These are phyloP conservation scores for Sebastes steindachneri DNA, from an alignment of 2,797 vertebrate species.

Conservation along the genomic window DNA sequence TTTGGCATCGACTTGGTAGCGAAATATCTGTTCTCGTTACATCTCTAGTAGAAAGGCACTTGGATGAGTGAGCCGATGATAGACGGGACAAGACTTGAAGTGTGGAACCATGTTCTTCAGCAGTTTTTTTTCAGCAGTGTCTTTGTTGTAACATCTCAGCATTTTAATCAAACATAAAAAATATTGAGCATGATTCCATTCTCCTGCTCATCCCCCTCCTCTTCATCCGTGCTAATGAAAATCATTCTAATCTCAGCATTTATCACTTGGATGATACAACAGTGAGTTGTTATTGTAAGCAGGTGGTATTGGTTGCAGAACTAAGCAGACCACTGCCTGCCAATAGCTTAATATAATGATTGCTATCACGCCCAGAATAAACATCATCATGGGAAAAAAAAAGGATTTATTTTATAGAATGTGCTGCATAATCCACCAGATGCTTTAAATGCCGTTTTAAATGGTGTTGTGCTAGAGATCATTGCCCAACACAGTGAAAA, in stretches of 20 bases:
- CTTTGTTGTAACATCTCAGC: neutral
- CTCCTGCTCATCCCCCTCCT: neutral
- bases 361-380: neutral
- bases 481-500: neutral
- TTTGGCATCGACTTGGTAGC: no score
- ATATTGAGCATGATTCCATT: neutral
- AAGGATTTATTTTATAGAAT: neutral
- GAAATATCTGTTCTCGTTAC: no score
- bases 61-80: neutral
- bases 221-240: neutral
- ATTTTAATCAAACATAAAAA: neutral
- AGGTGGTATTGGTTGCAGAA: neutral
- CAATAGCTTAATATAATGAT: neutral
- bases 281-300: neutral
- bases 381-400: neutral
- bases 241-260: neutral
- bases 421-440: neutral
- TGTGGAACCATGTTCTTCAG: neutral
- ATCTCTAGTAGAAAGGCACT: neutral
- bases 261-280: neutral
- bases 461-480: neutral
- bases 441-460: neutral
- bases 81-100: neutral
- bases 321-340: neutral
- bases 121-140: neutral